Evolutionary conservation across 2,797 vertebrate species (phyloP).

Genomic region (Parauchenoglanis ngamensis): DNA sequence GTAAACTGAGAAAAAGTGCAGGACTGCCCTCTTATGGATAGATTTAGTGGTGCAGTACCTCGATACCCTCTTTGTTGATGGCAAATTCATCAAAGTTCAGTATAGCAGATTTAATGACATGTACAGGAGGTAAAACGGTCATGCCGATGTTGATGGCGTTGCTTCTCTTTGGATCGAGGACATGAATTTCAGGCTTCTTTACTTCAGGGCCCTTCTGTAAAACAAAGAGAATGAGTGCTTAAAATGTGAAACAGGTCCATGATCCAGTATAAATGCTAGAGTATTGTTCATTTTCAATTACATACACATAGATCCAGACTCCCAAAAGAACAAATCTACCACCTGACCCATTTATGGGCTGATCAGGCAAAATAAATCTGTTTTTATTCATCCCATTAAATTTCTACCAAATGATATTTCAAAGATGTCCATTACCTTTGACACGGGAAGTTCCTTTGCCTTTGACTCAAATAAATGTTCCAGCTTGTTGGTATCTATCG

Average conservation of each 20-base stretch:
- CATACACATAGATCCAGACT: too few relatives aligned
- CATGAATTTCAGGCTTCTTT: constrained; percentile 82
- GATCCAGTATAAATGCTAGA: not conserved
- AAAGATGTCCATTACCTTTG: constrained; percentile 77
- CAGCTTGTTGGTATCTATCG: constrained; percentile 82
- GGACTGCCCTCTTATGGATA: constrained; percentile 39
- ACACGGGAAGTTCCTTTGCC: constrained; percentile 82
- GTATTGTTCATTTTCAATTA: not conserved
- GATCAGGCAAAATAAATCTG: not conserved
- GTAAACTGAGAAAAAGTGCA: not conserved
- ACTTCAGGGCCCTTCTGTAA: constrained; percentile 83
- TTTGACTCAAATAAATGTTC: constrained; percentile 95
- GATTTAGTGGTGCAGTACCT: constrained; percentile 73
- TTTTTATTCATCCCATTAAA: not conserved
- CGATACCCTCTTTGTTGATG: constrained; percentile 94
- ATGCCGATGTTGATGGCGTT: constrained; percentile 97
- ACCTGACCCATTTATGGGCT: not conserved
- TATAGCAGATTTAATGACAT: constrained; percentile 91
- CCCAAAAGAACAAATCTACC: not conserved
- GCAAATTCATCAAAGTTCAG: constrained; percentile 94
- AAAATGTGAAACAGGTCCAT: not conserved
- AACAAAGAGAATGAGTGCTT: not conserved
- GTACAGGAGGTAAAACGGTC: constrained; percentile 86
- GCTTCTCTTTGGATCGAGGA: constrained; percentile 91
- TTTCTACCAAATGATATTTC: not conserved